A percentile compares a stretch with the other conserved stretches of the same genome.
Evolutionary conservation across 2,888 invertebrate genomes (phyloP).

Genomic region (Helicoverpa assulta): DNA sequence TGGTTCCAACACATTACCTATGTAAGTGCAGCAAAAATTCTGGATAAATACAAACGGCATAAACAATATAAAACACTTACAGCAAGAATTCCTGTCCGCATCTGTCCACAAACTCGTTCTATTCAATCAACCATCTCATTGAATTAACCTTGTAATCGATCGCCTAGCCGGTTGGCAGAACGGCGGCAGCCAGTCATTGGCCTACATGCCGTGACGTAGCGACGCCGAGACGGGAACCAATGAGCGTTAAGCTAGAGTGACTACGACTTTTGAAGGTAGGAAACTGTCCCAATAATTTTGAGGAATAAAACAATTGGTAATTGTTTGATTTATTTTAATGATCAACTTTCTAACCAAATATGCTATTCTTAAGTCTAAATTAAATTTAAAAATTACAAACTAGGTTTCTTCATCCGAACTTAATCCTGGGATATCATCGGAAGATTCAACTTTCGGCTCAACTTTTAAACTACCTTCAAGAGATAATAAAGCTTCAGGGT

Average conservation of each 20-base stretch:
- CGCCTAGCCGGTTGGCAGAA: conserved; percentile 8
- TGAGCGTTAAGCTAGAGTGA: conserved; percentile 1
- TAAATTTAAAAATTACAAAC: not conserved
- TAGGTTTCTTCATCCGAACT: conserved; percentile 9
- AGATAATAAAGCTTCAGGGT: not conserved
- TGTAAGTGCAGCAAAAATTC: too few species aligned
- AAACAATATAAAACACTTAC: not conserved
- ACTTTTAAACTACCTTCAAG: not conserved
- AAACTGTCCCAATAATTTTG: too few species aligned
- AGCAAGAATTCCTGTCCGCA: not conserved
- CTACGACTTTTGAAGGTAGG: not conserved
- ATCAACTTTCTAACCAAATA: not conserved
- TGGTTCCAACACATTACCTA: too few species aligned
- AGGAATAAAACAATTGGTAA: not conserved
- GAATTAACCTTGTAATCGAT: conserved; percentile 3
- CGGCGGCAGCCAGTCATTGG: conserved; percentile 3
- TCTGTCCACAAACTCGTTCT: not conserved
- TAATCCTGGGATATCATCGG: not conserved
- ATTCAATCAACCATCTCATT: not conserved
- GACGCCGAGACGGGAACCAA: not conserved
- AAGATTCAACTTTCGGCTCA: not conserved
- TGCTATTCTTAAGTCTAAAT: not conserved
- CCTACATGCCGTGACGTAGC: not conserved
- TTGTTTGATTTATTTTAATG: not conserved
- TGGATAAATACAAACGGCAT: not conserved